These are phyloP conservation scores for Salvelinus fontinalis DNA, from an alignment of 2,113 vertebrate genomes.

Conservation along the genomic window DNA sequence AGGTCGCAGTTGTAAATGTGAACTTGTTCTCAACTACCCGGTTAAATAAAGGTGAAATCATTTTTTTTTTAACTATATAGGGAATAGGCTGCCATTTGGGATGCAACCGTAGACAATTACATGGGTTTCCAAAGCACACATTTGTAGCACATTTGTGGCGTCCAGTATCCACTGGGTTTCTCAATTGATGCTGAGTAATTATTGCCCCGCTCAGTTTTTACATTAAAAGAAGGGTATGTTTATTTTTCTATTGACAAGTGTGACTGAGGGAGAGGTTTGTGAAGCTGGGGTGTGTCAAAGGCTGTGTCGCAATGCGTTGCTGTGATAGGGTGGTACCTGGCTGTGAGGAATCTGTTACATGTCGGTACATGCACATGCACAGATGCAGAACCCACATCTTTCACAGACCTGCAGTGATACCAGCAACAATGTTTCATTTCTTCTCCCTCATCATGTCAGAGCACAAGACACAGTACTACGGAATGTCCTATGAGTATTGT, in stretches of 20 bases:
- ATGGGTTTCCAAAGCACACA: too few relatives aligned
- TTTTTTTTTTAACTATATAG: too few relatives aligned
- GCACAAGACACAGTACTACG: too few relatives aligned
- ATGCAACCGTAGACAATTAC: too few relatives aligned
- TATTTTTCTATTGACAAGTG: neutral
- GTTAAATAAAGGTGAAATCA: too few relatives aligned
- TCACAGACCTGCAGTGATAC: neutral
- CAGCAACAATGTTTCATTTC: neutral
- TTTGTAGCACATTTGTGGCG: too few relatives aligned
- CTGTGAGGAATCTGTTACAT: slow-evolving; percentile 19
- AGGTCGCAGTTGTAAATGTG: too few relatives aligned
- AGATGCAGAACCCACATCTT: slow-evolving; percentile 6
- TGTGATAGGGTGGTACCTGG: neutral
- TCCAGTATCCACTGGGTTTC: too few relatives aligned
- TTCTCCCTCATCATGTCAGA: neutral
- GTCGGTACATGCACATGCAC: slow-evolving; percentile 31
- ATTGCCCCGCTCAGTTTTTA: neutral
- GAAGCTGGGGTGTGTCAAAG: neutral
- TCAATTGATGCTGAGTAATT: neutral
- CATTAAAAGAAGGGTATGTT: neutral
- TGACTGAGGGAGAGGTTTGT: neutral
- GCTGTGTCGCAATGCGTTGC: neutral
- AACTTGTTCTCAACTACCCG: too few relatives aligned
- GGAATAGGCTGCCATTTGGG: too few relatives aligned
- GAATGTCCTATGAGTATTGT: neutral